Evolutionary conservation across 1,140 invertebrate species (phyloP), one percentile per base, ranked within the genome.

Genomic region (Drosophila takahashii): DNA sequence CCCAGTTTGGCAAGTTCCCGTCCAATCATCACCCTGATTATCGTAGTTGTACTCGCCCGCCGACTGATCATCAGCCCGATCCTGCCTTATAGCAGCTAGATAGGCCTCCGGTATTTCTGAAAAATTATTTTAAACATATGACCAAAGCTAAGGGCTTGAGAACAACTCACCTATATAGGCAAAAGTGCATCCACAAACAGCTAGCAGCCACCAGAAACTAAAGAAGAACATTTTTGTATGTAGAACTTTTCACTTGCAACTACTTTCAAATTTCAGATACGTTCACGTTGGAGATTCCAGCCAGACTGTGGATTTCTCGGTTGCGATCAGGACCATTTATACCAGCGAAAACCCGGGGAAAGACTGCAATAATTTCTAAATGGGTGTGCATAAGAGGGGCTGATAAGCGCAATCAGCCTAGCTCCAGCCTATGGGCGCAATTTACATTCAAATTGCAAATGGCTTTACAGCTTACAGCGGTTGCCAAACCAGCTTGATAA

Each of bases 1-100:
- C 0, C 84, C 84, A 26, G 11, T 51, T 16, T 37, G 27, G 29
- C 84, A 89, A 3, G 42, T 59, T n/a, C 85, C 84, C 6, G 37
- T 26, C 84, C 84, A 89, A 53, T 89, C 84, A 36, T 52, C 53
- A n/a, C 84, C 84, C 42, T 89, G 85, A 1, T 84, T 11, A 50
- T 89, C 84, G 37, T 90, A 89, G 73, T 89, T 84, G 11, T 78
- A 89, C 9, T 70, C 57, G 4, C 76, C 83, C 26, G 59, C 76
- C 11, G 71, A 56, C 2, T 26, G n/a, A 0, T 87, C 79, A 0
- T 15, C 32, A 0, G 22, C 41, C n/a, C 42, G 36, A 48, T 86
- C 81, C 5, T 26, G 47, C 16, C 4, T 57, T 5, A 86, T 75
- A 2, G 45, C 78, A 32, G 18, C 51, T 0, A 71, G 57, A 44